Evolutionary conservation across 2,888 invertebrate species (phyloP).

Genomic region (Diaperis boleti): DNA sequence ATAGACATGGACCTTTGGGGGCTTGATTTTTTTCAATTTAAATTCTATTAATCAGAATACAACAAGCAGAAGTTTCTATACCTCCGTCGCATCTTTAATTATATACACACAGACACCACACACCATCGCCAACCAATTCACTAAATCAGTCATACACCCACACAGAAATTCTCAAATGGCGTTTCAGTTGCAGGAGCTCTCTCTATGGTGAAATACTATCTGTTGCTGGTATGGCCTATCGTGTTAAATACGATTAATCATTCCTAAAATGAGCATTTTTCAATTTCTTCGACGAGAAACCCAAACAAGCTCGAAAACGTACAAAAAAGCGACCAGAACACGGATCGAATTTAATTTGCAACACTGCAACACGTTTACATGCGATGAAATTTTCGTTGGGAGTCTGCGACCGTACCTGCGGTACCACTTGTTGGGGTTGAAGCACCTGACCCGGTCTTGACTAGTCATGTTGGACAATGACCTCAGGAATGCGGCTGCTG

Average conservation of each 20-base stretch:
- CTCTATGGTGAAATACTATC: conserved; percentile 20
- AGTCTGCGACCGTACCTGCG: conserved; percentile 34
- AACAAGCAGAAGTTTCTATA: conserved; percentile 4
- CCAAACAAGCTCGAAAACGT: background rate
- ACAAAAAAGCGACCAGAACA: background rate
- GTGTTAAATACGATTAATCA: conserved; percentile 9
- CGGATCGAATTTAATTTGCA: conserved; percentile 17
- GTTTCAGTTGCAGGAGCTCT: conserved; percentile 7
- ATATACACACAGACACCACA: no score
- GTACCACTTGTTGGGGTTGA: conserved; percentile 44
- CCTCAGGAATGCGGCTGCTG: conserved; percentile 57
- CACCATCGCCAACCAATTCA: conserved; percentile 12
- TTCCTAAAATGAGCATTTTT: conserved; percentile 13
- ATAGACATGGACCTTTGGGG: no score
- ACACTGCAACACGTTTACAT: conserved; percentile 1
- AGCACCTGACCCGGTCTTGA: conserved; percentile 57
- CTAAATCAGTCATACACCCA: conserved; percentile 24
- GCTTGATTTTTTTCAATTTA: no score
- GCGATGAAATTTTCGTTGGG: conserved; percentile 12
- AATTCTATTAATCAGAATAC: background rate
- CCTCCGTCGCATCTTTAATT: conserved; percentile 21
- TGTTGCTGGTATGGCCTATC: conserved; percentile 12
- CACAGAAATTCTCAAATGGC: conserved; percentile 27
- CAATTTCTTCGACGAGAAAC: conserved; percentile 2
- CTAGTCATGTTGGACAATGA: conserved; percentile 59